phyloP scores from a whole-genome alignment of 92 coral and sea anemone species.

The Parazoanthus darwini region DNA sequence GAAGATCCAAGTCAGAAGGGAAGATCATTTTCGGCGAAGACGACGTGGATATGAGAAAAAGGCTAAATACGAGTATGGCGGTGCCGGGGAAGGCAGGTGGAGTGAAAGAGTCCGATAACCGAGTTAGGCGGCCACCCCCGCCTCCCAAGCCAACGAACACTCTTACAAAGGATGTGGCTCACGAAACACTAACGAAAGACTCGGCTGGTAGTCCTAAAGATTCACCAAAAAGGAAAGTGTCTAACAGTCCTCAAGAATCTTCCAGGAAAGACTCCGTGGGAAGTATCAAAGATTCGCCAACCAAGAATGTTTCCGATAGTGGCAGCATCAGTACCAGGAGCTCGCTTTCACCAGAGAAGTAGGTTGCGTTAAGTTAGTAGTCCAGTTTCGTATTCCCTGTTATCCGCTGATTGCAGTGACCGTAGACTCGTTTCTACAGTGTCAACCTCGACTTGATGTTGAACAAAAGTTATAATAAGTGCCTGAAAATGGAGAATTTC shows the following conservation, averaged over 20 bases:
- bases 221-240: background rate
- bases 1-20: constrained; percentile 81
- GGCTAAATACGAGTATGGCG: constrained; percentile 47
- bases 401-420: too few relatives aligned
- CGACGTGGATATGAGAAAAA: constrained; percentile 24
- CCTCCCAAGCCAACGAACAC: constrained; percentile 22
- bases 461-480: too few relatives aligned
- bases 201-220: background rate
- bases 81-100: constrained; percentile 42
- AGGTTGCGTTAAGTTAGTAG: background rate
- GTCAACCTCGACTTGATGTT: too few relatives aligned
- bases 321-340: background rate
- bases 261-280: background rate
- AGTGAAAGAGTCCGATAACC: constrained; percentile 12
- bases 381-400: too few relatives aligned
- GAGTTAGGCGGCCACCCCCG: constrained; percentile 6
- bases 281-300: background rate
- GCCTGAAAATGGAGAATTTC: too few relatives aligned
- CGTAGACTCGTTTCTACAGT: too few relatives aligned
- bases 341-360: background rate
- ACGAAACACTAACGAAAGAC: background rate
- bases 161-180: background rate
- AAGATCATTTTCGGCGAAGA: constrained; percentile 71
- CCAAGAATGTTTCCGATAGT: background rate
- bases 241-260: background rate